Base-by-base conservation (phyloP, 2,797 vertebrate genomes). In the Myioborus miniatus region DNA sequence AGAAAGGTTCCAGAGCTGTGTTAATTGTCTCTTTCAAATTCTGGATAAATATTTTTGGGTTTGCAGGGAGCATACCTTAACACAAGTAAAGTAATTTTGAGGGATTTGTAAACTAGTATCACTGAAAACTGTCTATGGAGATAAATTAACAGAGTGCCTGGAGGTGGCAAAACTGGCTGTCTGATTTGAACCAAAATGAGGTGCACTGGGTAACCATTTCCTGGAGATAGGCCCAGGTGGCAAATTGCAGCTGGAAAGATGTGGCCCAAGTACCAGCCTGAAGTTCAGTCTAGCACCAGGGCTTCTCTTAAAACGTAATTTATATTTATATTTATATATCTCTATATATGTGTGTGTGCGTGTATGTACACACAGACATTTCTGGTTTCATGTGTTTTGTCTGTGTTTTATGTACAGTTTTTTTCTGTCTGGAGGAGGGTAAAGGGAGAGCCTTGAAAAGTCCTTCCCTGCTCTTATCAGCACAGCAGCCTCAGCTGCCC, bases 401-500 rank as follows among this genome's bases (percentile, higher is more conserved):
- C 74, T 85, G 63, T 52, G 39, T 74, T 95, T 97, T 97, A 93
- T 97, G 87, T 94, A 79, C 94, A 92, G 88, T 93, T 98, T 97
- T 97, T 97, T 90, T 98, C 91, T 98, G 97, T 97, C 97, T 98
- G 96, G 97, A 98, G 97, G 97, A 98, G 98, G 97, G 97, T 97
- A 97, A 98, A 97, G 97, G 97, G 96, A 97, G 96, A 97, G 97
- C 97, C 98, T 98, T 97, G 94, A 97, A 79, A 96, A 97, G 97
- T 98, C 98, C 98, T 98, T 98, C 97, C 98, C 98, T 98, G 98
- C 98, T 98, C 98, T 99, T 99, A 99, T 99, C 99, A 99, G 97
- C 98, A 98, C 98, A 98, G 98, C 98, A 99, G 99, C 98, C 99
- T 98, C 99, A 99, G 99, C 99, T 99, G 99, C 99, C 99, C 99